Base-by-base conservation (phyloP, 2,797 vertebrate species). In the Gobionotothen gibberifrons region DNA sequence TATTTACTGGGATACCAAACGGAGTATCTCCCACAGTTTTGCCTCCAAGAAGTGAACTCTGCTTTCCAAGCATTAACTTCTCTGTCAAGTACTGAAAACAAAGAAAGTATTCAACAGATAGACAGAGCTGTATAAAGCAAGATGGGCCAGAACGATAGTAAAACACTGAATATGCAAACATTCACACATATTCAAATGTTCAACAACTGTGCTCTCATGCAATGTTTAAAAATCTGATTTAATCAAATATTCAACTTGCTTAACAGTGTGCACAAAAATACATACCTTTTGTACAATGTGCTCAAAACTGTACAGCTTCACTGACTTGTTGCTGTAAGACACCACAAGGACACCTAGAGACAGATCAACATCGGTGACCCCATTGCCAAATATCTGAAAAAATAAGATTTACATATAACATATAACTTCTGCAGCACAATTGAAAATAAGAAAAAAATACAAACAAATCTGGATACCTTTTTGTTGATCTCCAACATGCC, bases 1-100 rank as follows among this genome's bases (percentile, higher is more conserved):
- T 96, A 90, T 99, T 99, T 87, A 96, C 94, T 2, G 98, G 98
- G 87, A 99, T 96, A 79, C 98, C 98, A 93, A 95, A 96, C 3
- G 96, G 96, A 90, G 90, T 86, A 56, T 96, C 94, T 90, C 98
- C 98, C 74, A 99, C 96, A 69, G 91, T 90, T 90, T 91, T 87
- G 69, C 93, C 92, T 83, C 93, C 94, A 84, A 95, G 94, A 91
- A 96, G 95, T 83, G 93, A 94, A 93, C 95, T 97, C 81, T 90
- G 87, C 82, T 95, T 90, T 87, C 97, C 97, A 87, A 99, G 88
- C 32, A 89, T 83, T 89, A 95, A 89, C 54, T 93, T 90, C 82
- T 96, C 95, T 70, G 90, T 94, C 92, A 95, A 95, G 88, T 94
- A 97, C 98, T 99, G 53, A 91, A 90, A 90, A 86, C 3, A 79